These are phyloP conservation scores for Nycticebus coucang DNA, from an alignment of 2,113 vertebrate genomes.

Conservation along the genomic window DNA sequence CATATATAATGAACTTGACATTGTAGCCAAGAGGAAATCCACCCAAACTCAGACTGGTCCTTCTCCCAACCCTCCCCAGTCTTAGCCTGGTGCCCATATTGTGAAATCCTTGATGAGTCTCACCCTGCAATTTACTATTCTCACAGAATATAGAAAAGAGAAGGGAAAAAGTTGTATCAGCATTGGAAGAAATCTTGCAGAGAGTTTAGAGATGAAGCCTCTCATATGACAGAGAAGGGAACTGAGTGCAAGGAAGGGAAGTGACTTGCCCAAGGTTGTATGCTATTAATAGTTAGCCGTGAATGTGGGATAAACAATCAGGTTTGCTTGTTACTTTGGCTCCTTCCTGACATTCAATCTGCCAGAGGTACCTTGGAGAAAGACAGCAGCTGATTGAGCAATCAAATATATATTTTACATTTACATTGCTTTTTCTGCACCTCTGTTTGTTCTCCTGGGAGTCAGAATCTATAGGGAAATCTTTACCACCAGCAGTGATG, in stretches of 20 bases:
- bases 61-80: neutral
- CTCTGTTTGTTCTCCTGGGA: neutral
- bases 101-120: neutral
- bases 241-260: neutral
- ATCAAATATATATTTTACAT: neutral
- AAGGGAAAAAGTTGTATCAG: neutral
- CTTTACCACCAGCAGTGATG: neutral
- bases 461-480: neutral
- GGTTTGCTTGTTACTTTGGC: neutral
- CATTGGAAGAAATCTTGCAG: neutral
- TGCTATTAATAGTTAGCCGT: neutral
- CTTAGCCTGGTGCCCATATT: neutral
- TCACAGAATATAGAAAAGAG: neutral
- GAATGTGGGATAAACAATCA: neutral
- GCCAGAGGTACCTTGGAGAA: neutral
- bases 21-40: neutral
- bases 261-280: neutral
- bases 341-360: slow-evolving; percentile 34
- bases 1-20: neutral
- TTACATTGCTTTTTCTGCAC: neutral
- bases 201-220: neutral
- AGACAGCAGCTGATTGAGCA: neutral
- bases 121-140: neutral
- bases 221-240: neutral
- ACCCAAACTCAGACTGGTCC: neutral